These are phyloP conservation scores for Tuta absoluta DNA, from an alignment of 2,888 invertebrate genomes.

Conservation along the genomic window DNA sequence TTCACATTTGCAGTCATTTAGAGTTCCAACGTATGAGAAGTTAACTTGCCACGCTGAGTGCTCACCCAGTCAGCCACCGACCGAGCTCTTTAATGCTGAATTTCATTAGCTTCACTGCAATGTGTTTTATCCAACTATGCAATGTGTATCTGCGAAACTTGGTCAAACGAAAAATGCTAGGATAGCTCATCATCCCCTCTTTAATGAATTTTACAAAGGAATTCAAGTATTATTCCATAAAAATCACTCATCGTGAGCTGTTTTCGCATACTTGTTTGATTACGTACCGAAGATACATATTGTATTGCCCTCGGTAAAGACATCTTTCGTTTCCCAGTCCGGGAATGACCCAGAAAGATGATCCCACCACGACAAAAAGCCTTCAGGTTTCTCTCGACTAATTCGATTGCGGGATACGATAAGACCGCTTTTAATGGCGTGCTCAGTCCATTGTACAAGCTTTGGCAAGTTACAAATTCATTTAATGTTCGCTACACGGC, in stretches of 20 bases:
- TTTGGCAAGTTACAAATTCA: slow-evolving; percentile 64
- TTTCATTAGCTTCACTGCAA: not conserved
- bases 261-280: too few species aligned
- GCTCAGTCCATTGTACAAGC: slow-evolving; percentile 52
- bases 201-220: too few species aligned
- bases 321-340: slow-evolving; percentile 25
- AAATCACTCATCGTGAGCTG: too few species aligned
- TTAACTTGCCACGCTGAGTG: slow-evolving; percentile 10
- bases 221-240: too few species aligned
- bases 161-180: too few species aligned
- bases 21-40: slow-evolving; percentile 11
- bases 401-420: slow-evolving; percentile 47
- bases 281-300: not conserved
- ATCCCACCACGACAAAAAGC: slow-evolving; percentile 35
- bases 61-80: not conserved
- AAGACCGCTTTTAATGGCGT: slow-evolving; percentile 48
- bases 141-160: too few species aligned
- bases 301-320: slow-evolving; percentile 3
- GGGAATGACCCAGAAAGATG: slow-evolving; percentile 24
- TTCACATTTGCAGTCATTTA: slow-evolving; percentile 20
- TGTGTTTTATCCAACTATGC: not conserved
- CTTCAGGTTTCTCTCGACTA: slow-evolving; percentile 43
- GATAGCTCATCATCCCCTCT: too few species aligned
- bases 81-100: slow-evolving; percentile 9
- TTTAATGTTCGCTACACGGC: slow-evolving; percentile 60